Conservation (phyloP, 2,888 invertebrate species). For the Shargacucullia verbasci region DNA sequence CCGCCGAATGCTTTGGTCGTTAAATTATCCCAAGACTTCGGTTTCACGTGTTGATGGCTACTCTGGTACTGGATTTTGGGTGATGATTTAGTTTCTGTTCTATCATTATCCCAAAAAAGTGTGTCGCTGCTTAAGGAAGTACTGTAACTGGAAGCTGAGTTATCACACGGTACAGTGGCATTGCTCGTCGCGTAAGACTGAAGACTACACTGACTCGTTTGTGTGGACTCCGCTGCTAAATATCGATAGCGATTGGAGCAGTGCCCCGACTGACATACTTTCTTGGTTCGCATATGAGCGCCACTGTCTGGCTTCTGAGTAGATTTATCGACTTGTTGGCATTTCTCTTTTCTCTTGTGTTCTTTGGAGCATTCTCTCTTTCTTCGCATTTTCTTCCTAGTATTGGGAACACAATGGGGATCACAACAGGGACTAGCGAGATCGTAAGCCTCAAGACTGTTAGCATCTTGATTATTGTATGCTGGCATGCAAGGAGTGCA, state of each 20-base stretch:
- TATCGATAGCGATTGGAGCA: slow-evolving; percentile 88
- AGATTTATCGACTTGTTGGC: slow-evolving; percentile 85
- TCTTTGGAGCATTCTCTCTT: slow-evolving; percentile 91
- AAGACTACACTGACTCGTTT: slow-evolving; percentile 94
- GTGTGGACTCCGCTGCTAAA: slow-evolving; percentile 91
- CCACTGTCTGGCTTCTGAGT: slow-evolving; percentile 83
- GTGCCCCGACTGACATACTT: slow-evolving; percentile 78
- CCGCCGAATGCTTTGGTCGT: slow-evolving; percentile 96
- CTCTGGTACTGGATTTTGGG: slow-evolving; percentile 86
- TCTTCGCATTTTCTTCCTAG: slow-evolving; percentile 83
- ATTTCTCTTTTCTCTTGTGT: slow-evolving; percentile 89
- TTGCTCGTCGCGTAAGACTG: slow-evolving; percentile 95
- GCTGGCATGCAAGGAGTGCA: slow-evolving; percentile 93
- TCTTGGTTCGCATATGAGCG: slow-evolving; percentile 84
- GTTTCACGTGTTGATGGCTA: slow-evolving; percentile 89
- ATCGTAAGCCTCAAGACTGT: slow-evolving; percentile 95
- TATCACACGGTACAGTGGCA: slow-evolving; percentile 90
- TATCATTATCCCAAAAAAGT: slow-evolving; percentile 93
- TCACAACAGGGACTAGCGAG: slow-evolving; percentile 96
- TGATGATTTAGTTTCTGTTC: slow-evolving; percentile 79
- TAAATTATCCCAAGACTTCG: slow-evolving; percentile 97
- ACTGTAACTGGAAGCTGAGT: slow-evolving; percentile 94
- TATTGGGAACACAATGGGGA: slow-evolving; percentile 94
- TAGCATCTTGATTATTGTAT: slow-evolving; percentile 91
- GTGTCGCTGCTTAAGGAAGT: slow-evolving; percentile 96